Evolutionary conservation across 2,888 invertebrate genomes (phyloP).

Genomic region (Acronicta leporina): DNA sequence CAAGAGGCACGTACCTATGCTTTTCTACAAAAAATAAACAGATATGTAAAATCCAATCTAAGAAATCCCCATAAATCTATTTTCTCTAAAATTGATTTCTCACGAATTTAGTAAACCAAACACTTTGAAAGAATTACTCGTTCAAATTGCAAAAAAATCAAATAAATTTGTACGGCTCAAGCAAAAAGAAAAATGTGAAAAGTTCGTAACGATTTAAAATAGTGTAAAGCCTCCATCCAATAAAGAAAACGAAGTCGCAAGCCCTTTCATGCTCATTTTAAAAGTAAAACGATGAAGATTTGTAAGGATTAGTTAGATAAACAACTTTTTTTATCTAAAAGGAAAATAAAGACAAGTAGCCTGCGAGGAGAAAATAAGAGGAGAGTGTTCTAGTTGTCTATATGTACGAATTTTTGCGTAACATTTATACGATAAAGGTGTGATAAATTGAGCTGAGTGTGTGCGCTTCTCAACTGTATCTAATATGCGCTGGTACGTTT

Average conservation of each 20-base stretch:
- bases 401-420: conserved; percentile 52
- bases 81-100: conserved; percentile 10
- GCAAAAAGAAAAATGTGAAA: conserved; percentile 36
- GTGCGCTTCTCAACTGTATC: conserved; percentile 50
- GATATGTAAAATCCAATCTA: conserved; percentile 3
- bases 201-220: conserved; percentile 46
- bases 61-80: conserved; percentile 6
- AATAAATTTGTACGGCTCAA: conserved; percentile 32
- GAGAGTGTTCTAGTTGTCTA: conserved; percentile 26
- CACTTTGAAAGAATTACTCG: conserved; percentile 17
- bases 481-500: conserved; percentile 57
- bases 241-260: conserved; percentile 31
- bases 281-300: conserved; percentile 53
- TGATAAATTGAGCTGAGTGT: conserved; percentile 62
- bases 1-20: no score
- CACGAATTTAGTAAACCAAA: conserved; percentile 23
- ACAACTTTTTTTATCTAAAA: conserved; percentile 52
- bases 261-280: conserved; percentile 41
- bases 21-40: no score
- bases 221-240: conserved; percentile 36
- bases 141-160: conserved; percentile 30
- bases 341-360: conserved; percentile 50
- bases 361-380: conserved; percentile 19
- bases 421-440: conserved; percentile 57
- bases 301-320: conserved; percentile 57